Conservation (phyloP, 1,140 invertebrate genomes). For the Venturia canescens region DNA sequence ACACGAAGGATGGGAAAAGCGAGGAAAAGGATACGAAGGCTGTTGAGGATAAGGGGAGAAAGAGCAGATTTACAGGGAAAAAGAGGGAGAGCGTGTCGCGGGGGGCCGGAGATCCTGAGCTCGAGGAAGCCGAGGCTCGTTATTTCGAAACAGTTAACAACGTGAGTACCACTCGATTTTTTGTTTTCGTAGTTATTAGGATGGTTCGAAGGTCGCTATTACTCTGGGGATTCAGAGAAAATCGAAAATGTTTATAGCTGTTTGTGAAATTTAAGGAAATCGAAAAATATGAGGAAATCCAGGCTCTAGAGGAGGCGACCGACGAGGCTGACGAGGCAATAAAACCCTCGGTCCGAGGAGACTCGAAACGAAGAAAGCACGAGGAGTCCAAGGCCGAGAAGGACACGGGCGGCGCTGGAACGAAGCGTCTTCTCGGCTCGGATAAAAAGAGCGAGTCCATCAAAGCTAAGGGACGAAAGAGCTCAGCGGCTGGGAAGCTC, state of each 20-base stretch:
- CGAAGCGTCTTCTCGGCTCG: neutral
- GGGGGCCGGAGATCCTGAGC: slow-evolving; percentile 51
- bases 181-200: neutral
- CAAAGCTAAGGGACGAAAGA: neutral
- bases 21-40: slow-evolving; percentile 46
- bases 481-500: slow-evolving; percentile 31
- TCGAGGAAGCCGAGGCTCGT: slow-evolving; percentile 52
- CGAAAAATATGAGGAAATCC: slow-evolving; percentile 46
- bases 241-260: no score
- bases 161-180: slow-evolving; percentile 50
- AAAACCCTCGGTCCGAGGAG: neutral
- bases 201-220: no score
- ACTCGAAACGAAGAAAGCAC: slow-evolving; percentile 35
- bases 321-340: slow-evolving; percentile 1
- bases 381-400: slow-evolving; percentile 44
- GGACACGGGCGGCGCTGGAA: neutral
- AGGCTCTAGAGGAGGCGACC: neutral
- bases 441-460: slow-evolving; percentile 17
- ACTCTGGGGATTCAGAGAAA: no score
- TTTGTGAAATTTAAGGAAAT: slow-evolving; percentile 40
- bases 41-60: slow-evolving; percentile 44
- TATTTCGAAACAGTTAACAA: slow-evolving; percentile 60
- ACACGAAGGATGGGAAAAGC: slow-evolving; percentile 42
- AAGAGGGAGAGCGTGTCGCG: slow-evolving; percentile 32
- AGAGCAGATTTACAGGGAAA: slow-evolving; percentile 45